These are phyloP conservation scores for Terrapene triunguis DNA, from an alignment of 2,113 vertebrate genomes.

Conservation along the genomic window DNA sequence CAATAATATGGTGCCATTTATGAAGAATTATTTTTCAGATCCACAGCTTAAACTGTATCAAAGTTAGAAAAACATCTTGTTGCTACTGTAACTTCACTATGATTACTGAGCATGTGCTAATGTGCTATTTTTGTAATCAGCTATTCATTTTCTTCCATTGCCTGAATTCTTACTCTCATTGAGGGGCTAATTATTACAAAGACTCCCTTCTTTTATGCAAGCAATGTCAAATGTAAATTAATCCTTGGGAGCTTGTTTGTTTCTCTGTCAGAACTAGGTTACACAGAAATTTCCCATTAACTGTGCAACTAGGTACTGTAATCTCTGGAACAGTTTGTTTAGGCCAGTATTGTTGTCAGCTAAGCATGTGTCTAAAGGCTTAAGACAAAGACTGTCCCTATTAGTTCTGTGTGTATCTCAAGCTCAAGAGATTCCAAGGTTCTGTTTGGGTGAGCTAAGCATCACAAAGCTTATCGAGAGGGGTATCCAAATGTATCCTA, in stretches of 20 bases:
- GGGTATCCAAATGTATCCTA: background rate
- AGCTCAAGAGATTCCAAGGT: background rate
- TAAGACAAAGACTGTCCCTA: background rate
- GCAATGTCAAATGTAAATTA: constrained; percentile 17
- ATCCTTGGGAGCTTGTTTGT: constrained; percentile 31
- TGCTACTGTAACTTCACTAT: background rate
- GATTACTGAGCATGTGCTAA: background rate
- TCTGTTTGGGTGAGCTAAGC: background rate
- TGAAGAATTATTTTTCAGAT: background rate
- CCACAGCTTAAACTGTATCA: background rate
- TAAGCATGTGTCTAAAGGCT: background rate
- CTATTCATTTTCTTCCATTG: background rate
- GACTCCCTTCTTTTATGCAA: constrained; percentile 3
- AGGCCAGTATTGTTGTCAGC: background rate
- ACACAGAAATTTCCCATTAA: constrained; percentile 6
- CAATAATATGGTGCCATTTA: background rate
- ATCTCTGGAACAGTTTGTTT: background rate
- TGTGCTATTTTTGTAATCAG: background rate
- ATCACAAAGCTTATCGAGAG: background rate
- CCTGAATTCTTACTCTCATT: background rate
- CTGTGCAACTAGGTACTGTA: background rate
- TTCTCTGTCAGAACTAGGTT: constrained; percentile 2
- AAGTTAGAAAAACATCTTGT: background rate
- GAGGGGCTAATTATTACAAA: constrained; percentile 50
- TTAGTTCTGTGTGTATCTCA: background rate